Conservation (phyloP, 2,888 invertebrate species). For the Scrobipalpa costella region DNA sequence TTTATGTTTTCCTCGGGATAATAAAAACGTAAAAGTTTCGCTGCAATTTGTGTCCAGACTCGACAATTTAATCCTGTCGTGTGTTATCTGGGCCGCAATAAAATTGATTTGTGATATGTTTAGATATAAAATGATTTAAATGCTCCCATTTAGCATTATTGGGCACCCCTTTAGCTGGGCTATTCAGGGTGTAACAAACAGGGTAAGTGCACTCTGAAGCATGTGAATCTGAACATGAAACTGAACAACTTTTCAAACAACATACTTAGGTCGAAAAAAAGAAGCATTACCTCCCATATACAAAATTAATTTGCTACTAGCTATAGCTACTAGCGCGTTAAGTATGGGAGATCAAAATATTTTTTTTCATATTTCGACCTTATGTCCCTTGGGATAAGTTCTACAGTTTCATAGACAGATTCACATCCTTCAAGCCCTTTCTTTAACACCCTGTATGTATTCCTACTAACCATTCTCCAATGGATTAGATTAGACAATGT, state of each 20-base stretch:
- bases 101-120: conserved; percentile 32
- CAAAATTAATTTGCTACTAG: no score
- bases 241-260: background rate
- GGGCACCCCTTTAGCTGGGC: conserved; percentile 18
- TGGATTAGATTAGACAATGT: background rate
- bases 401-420: background rate
- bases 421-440: no score
- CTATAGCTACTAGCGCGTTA: no score
- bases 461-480: no score
- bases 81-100: conserved; percentile 31
- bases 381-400: no score
- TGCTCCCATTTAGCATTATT: conserved; percentile 24
- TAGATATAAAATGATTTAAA: conserved; percentile 28
- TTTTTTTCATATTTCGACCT: no score
- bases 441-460: background rate
- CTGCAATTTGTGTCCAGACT: conserved; percentile 53
- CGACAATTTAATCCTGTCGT: conserved; percentile 28
- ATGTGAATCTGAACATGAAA: no score
- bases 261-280: background rate
- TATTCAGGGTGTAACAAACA: no score
- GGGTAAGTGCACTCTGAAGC: no score
- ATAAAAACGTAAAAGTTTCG: conserved; percentile 51
- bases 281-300: no score
- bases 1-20: conserved; percentile 51
- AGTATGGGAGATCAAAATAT: no score